Base-by-base conservation (phyloP, 2,797 vertebrate species). In the Sylvia borin region DNA sequence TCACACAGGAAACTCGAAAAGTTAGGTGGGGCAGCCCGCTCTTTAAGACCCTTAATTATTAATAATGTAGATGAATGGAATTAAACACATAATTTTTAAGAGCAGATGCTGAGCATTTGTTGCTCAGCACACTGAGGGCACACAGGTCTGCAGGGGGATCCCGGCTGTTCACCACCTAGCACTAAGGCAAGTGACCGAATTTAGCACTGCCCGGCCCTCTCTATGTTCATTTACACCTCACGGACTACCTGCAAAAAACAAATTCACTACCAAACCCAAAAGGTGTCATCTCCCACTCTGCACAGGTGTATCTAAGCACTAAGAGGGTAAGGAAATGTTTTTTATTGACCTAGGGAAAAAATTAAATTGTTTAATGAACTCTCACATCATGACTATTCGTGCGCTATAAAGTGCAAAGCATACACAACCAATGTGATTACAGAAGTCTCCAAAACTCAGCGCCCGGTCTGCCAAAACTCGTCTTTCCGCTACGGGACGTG, bases 401-500 rank as follows among this genome's bases (percentile, higher is more conserved):
- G 54, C 0, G 1, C 57, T 40, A 13, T 25, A 0, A 74, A 62
- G 40, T 1, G 58, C 3, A 2, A 48, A 64, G 51, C 2, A 1
- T 6, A n/a, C 8, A 9, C 43, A 82, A n/a, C 29, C 75, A 7
- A 22, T 0, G 36, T 0, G n/a, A 22, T 19, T 29, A 42, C 51
- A 50, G 54, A 48, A 71, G 34, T 21, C 68, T 57, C 61, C 48
- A 32, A 66, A 91, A 62, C 34, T 26, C 50, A 29, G 51, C 4
- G 51, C 74, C 50, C 20, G 0, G 17, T 16, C 54, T 24, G 47
- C 21, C 65, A 48, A 61, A 73, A 42, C 26, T 36, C 7, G 2
- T 48, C 72, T 14, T 36, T 48, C 47, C 6, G 2, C 54, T 20
- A 6, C 10, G 5, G 50, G 71, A 58, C 25, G 50, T 1, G 72